phyloP scores from a whole-genome alignment of 2,888 invertebrate species.

The Leucophora obtusa region DNA sequence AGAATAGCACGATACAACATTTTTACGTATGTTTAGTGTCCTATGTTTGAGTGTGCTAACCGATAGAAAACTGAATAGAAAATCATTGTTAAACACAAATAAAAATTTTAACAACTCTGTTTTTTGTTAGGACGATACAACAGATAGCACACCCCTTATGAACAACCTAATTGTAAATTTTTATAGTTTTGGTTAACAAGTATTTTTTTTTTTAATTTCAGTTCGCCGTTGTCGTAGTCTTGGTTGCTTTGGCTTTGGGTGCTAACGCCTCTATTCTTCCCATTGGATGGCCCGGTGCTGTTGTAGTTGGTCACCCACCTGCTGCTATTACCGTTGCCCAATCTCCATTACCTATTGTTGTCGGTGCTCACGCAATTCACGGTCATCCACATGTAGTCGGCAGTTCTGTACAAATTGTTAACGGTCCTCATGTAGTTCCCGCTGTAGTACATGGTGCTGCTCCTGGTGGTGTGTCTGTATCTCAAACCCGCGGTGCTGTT shows the following conservation, averaged over 20 bases:
- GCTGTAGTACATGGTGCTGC: constrained; percentile 60
- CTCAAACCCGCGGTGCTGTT: constrained; percentile 80
- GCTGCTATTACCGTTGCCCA: constrained; percentile 63
- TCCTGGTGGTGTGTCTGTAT: constrained; percentile 78
- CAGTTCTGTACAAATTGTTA: constrained; percentile 48
- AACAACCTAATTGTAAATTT: no score
- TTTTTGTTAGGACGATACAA: no score
- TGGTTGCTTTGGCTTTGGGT: constrained; percentile 76
- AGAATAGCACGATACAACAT: no score
- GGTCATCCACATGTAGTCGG: background rate
- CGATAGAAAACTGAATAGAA: no score
- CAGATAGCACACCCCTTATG: no score
- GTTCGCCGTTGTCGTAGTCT: constrained; percentile 77
- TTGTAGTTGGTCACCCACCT: constrained; percentile 68
- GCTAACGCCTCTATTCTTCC: constrained; percentile 73
- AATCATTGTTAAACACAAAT: no score
- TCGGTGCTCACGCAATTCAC: constrained; percentile 38
- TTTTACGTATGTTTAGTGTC: no score
- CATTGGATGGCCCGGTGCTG: constrained; percentile 66
- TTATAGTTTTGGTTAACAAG: no score
- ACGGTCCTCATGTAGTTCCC: constrained; percentile 41
- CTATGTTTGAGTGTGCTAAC: no score
- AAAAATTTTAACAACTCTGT: no score
- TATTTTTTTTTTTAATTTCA: constrained; percentile 61
- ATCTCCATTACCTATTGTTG: constrained; percentile 36